phyloP scores from a whole-genome alignment of 2,797 vertebrate species.

The Podargus strigoides region DNA sequence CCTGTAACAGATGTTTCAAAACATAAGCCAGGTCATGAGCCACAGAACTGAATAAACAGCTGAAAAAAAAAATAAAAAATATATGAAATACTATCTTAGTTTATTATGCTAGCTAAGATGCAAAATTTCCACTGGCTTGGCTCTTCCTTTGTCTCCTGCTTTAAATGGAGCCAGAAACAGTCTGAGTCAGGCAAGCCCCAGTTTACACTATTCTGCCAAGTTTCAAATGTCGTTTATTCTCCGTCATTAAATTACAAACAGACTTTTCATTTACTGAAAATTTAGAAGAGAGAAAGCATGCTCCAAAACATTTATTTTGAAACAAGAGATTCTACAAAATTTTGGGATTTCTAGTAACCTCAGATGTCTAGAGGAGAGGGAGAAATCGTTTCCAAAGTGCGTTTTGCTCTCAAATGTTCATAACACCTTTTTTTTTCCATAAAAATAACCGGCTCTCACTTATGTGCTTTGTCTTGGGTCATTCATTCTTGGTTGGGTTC shows the following conservation, averaged over 20 bases:
- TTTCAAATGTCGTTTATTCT: slow-evolving; percentile 1
- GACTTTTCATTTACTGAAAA: background rate
- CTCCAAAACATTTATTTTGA: background rate
- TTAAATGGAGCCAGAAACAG: background rate
- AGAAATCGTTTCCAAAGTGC: background rate
- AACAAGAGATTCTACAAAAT: background rate
- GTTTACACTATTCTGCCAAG: slow-evolving; percentile 29
- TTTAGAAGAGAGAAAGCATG: background rate
- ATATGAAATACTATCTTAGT: background rate
- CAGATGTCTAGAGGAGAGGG: background rate
- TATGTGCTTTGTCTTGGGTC: background rate
- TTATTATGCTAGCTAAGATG: background rate
- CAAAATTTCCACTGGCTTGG: slow-evolving; percentile 27
- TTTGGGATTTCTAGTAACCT: background rate
- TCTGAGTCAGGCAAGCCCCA: background rate
- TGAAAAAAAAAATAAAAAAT: background rate
- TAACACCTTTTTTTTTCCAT: background rate
- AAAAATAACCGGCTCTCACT: background rate
- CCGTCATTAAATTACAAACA: slow-evolving; percentile 1
- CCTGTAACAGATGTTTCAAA: slow-evolving; percentile 46
- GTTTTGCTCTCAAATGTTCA: background rate
- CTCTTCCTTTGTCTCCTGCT: background rate
- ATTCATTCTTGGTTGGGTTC: background rate
- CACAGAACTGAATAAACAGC: background rate
- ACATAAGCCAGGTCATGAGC: slow-evolving; percentile 25